A percentile compares a stretch with the other conserved stretches of the same genome.
These are phyloP conservation scores for Pimephales promelas DNA, from an alignment of 2,113 vertebrate genomes.

Conservation along the genomic window DNA sequence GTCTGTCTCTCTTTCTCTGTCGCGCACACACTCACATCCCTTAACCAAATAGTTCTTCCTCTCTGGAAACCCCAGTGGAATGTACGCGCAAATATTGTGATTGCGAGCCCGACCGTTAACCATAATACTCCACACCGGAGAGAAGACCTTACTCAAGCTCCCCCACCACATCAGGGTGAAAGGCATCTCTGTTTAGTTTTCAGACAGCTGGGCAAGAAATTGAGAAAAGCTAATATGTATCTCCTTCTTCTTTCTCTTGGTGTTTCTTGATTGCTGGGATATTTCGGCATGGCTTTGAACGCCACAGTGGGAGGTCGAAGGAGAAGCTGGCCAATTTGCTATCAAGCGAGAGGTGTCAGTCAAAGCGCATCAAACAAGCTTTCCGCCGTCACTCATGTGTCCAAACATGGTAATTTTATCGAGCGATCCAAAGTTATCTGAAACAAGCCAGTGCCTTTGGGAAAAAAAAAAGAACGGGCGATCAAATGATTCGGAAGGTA, in stretches of 20 bases:
- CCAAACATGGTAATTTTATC: constrained; percentile 73
- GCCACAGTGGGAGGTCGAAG: constrained; percentile 57
- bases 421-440: constrained; percentile 59
- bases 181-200: constrained; percentile 58
- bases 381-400: constrained; percentile 64
- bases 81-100: constrained; percentile 67
- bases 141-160: constrained; percentile 33
- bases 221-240: constrained; percentile 46
- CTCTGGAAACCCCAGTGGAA: constrained; percentile 62
- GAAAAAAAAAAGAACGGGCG: constrained; percentile 48
- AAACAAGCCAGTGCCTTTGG: constrained; percentile 45
- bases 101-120: constrained; percentile 69
- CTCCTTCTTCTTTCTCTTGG: neutral
- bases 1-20: neutral
- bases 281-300: constrained; percentile 58
- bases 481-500: constrained; percentile 45
- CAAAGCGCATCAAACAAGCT: constrained; percentile 67
- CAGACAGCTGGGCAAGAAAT: constrained; percentile 43
- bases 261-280: constrained; percentile 26
- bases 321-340: constrained; percentile 66
- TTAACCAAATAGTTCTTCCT: constrained; percentile 37
- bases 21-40: neutral
- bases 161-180: constrained; percentile 49
- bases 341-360: constrained; percentile 70
- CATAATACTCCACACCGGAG: constrained; percentile 62